Base-by-base conservation (phyloP, 1,140 invertebrate genomes). In the Drosophila virilis region DNA sequence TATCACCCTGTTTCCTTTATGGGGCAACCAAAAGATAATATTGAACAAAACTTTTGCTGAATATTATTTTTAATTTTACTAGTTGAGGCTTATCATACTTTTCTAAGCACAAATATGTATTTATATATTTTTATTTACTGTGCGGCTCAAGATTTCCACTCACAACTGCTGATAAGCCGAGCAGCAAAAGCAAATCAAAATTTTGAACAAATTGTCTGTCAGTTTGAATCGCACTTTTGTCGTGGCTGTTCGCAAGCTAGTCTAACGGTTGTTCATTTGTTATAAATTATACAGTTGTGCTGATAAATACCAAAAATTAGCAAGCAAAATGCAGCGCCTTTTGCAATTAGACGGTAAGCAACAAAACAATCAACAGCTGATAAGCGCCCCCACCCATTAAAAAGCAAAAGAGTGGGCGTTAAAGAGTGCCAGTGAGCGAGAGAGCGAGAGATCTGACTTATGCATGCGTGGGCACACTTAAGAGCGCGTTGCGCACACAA, bases 161-260 rank as follows among this genome's bases (percentile, higher is more conserved):
- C 45, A 8, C 15, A 38, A 52, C 42, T 32, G 28, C 69, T 74
- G 75, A 78, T 78, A 78, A 78, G 60, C 46, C 15, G 10, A 45
- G 12, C 50, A 35, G 22, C 33, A 68, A n/a, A 13, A 32, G 9
- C 46, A 45, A 51, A 33, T 42, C 8, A 22, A 37, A 40, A 37
- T 32, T 32, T 33, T 40, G 17, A 28, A 38, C 13, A 67, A 13
- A 10, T 57, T 62, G 37, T 33, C 28, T 22, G 38, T 10, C 66
- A 86, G 83, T 88, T 45, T 69, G 17, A 65, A 65, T 66, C 57
- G 61, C 46, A 51, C 76, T 57, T 77, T 52, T 37, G 37, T 60
- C 8, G 40, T 22, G 68, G n/a, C 40, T 28, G 71, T 71, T 80
- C 58, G 60, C 48, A 33, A 54, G 9, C 5, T 6, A 42, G 13